Evolutionary conservation across 35 echinoderm and acorn worm species (phyloP).

Genomic region (Heliocidaris tuberculata): DNA sequence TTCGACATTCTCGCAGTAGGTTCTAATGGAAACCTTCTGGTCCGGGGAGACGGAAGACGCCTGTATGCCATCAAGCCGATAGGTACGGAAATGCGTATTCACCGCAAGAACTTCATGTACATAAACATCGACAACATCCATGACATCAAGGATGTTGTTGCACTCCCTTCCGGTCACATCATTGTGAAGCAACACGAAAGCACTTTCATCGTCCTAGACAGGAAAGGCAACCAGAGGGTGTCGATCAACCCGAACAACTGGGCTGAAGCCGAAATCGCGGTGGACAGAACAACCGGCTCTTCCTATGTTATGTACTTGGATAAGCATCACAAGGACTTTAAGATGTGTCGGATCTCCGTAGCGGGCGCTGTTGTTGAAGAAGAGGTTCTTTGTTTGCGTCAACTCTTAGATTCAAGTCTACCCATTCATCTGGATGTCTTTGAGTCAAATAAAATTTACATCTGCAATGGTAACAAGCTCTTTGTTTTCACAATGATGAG

Average conservation of each 20-base stretch:
- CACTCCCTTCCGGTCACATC: background rate
- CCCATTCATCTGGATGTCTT: background rate
- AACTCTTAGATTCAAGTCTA: background rate
- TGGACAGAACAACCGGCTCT: constrained; percentile 13
- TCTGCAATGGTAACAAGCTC: background rate
- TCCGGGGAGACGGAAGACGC: too few species aligned
- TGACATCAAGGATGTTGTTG: background rate
- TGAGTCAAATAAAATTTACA: background rate
- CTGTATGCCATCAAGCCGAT: too few species aligned
- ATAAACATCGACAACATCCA: too few species aligned
- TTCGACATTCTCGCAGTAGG: background rate
- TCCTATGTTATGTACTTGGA: background rate
- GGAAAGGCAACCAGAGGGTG: background rate
- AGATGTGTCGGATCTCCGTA: background rate
- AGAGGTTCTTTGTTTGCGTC: background rate
- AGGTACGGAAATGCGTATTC: too few species aligned
- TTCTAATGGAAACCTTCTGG: background rate
- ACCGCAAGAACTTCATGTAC: too few species aligned
- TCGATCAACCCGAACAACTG: background rate
- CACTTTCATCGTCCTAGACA: background rate
- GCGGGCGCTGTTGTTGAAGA: background rate
- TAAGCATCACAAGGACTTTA: background rate
- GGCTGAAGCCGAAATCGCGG: background rate
- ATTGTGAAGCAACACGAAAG: background rate
- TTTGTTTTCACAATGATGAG: background rate